Percentiles rank a stretch among this genome's conserved stretches.
These are phyloP conservation scores for Cynopterus sphinx DNA, from an alignment of 2,797 vertebrate species.

Conservation along the genomic window DNA sequence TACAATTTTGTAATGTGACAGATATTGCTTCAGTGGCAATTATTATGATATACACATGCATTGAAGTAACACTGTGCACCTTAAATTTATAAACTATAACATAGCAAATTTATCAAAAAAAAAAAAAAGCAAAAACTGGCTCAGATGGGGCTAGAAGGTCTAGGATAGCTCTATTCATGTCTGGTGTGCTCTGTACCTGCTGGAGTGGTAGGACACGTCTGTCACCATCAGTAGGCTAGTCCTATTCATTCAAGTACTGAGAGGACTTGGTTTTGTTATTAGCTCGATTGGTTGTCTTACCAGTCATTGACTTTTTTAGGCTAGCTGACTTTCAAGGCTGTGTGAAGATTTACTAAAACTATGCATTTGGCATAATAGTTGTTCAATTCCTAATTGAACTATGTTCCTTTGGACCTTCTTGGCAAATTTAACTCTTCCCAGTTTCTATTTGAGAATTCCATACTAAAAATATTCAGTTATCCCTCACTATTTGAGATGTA, in stretches of 20 bases:
- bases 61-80: neutral
- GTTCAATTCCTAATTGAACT: neutral
- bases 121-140: neutral
- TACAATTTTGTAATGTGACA: neutral
- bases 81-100: neutral
- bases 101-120: neutral
- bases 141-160: neutral
- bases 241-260: neutral
- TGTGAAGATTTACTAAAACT: neutral
- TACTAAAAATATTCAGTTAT: neutral
- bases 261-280: neutral
- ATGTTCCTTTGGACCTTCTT: neutral
- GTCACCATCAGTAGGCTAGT: neutral
- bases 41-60: neutral
- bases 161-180: neutral
- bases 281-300: neutral
- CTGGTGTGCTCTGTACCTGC: neutral
- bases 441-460: slow-evolving; percentile 19
- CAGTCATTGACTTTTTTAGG: neutral
- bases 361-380: neutral
- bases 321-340: neutral
- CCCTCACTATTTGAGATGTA: neutral
- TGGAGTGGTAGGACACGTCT: neutral
- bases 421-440: slow-evolving; percentile 1
- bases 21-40: neutral